Percentiles rank a stretch among this genome's conserved stretches.
Evolutionary conservation across 2,888 invertebrate genomes (phyloP).

Genomic region (Noctua comes): DNA sequence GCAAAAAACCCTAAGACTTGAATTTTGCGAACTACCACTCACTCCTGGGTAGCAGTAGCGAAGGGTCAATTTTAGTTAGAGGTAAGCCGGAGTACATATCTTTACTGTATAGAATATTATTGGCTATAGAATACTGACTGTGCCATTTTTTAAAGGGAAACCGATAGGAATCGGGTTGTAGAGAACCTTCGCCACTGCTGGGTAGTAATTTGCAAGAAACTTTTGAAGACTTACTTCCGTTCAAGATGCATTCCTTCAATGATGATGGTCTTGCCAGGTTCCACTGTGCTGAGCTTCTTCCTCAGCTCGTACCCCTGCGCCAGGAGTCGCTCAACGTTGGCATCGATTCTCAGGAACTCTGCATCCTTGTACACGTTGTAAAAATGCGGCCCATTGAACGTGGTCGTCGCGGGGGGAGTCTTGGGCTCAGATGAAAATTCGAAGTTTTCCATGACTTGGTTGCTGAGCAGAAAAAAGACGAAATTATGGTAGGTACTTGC

Average conservation of each 20-base stretch:
- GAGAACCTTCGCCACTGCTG: too few relatives aligned
- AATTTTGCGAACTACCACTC: not conserved
- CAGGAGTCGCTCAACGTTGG: constrained; percentile 72
- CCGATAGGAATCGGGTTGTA: too few relatives aligned
- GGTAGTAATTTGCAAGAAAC: not conserved
- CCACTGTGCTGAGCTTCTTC: constrained; percentile 66
- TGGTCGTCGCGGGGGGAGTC: not conserved
- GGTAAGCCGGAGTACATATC: too few relatives aligned
- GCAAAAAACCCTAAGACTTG: not conserved
- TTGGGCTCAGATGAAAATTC: constrained; percentile 35
- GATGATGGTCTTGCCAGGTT: constrained; percentile 69
- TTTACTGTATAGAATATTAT: too few relatives aligned
- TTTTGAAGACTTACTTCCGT: constrained; percentile 46
- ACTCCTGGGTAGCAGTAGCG: not conserved
- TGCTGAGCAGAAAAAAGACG: not conserved
- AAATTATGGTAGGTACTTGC: not conserved
- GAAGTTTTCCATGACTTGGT: constrained; percentile 48
- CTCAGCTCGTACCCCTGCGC: constrained; percentile 72
- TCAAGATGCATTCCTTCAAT: constrained; percentile 60
- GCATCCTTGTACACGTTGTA: constrained; percentile 68
- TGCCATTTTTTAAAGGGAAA: too few relatives aligned
- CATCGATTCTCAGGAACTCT: constrained; percentile 69
- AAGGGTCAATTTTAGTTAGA: too few relatives aligned
- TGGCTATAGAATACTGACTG: too few relatives aligned
- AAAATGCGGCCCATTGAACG: constrained; percentile 53